Conservation (phyloP, 2,113 vertebrate species). For the Phycodurus eques region DNA sequence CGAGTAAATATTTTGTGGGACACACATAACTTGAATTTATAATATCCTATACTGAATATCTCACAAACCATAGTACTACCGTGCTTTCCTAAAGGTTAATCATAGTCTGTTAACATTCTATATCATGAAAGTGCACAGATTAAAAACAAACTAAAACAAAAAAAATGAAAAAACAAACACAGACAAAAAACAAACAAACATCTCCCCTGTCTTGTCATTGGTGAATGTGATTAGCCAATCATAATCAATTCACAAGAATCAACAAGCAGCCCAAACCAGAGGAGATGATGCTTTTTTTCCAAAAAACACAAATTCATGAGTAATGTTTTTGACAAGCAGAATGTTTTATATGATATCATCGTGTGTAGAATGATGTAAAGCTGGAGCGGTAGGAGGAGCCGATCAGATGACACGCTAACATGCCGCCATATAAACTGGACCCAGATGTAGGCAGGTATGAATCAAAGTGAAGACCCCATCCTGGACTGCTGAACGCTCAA, state of each 20-base stretch:
- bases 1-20: conserved; percentile 55
- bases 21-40: conserved; percentile 34
- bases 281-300: conserved; percentile 42
- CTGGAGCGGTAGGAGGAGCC: conserved; percentile 69
- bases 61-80: conserved; percentile 78
- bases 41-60: conserved; percentile 53
- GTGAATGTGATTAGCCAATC: conserved; percentile 56
- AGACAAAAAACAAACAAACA: conserved; percentile 45
- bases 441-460: conserved; percentile 55
- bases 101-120: conserved; percentile 78
- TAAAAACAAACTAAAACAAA: conserved; percentile 70
- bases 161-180: conserved; percentile 47
- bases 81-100: conserved; percentile 77
- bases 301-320: conserved; percentile 51
- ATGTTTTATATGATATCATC: conserved; percentile 36
- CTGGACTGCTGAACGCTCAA: conserved; percentile 47
- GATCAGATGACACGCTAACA: conserved; percentile 59
- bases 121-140: conserved; percentile 93
- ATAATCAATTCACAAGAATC: conserved; percentile 53
- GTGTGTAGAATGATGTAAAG: conserved; percentile 37
- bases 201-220: conserved; percentile 34
- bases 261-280: conserved; percentile 38
- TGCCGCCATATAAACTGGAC: conserved; percentile 55
- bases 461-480: conserved; percentile 40
- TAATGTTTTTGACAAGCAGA: conserved; percentile 69